Evolutionary conservation across 2,888 invertebrate species (phyloP).

Genomic region (Apodemia mormo): DNA sequence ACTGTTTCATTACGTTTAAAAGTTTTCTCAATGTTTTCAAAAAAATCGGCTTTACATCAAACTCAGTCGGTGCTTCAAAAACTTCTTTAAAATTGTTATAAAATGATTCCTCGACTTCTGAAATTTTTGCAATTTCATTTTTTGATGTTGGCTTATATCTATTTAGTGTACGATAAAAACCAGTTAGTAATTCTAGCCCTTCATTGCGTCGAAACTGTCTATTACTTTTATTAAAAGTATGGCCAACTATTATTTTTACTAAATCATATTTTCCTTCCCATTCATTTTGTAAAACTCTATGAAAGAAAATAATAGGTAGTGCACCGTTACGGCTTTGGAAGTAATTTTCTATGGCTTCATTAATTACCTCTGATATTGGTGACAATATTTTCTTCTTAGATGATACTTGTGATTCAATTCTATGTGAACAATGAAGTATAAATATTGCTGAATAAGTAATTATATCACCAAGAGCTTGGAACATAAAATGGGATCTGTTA

Average conservation of each 20-base stretch:
- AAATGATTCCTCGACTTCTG: conserved; percentile 72
- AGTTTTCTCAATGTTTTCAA: conserved; percentile 77
- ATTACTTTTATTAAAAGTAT: conserved; percentile 81
- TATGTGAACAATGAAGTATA: conserved; percentile 83
- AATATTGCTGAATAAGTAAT: conserved; percentile 84
- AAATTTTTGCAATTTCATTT: conserved; percentile 54
- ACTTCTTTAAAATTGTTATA: conserved; percentile 60
- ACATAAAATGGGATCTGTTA: conserved; percentile 82
- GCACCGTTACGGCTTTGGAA: conserved; percentile 84
- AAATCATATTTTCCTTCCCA: conserved; percentile 85
- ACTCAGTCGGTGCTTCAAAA: conserved; percentile 59
- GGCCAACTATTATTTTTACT: conserved; percentile 79
- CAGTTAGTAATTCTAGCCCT: conserved; percentile 84
- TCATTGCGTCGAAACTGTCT: conserved; percentile 86
- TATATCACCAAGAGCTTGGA: conserved; percentile 85
- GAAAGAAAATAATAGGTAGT: conserved; percentile 85
- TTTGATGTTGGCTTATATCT: conserved; percentile 61
- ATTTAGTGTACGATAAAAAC: conserved; percentile 84
- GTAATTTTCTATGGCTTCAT: conserved; percentile 79
- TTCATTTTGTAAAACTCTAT: conserved; percentile 82
- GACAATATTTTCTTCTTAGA: conserved; percentile 57
- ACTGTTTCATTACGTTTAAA: conserved; percentile 73
- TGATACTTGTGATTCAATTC: conserved; percentile 57
- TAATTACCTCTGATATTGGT: conserved; percentile 72
- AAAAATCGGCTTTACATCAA: conserved; percentile 81